Base-by-base conservation (phyloP, 2,113 vertebrate genomes). In the Catharus minimus region DNA sequence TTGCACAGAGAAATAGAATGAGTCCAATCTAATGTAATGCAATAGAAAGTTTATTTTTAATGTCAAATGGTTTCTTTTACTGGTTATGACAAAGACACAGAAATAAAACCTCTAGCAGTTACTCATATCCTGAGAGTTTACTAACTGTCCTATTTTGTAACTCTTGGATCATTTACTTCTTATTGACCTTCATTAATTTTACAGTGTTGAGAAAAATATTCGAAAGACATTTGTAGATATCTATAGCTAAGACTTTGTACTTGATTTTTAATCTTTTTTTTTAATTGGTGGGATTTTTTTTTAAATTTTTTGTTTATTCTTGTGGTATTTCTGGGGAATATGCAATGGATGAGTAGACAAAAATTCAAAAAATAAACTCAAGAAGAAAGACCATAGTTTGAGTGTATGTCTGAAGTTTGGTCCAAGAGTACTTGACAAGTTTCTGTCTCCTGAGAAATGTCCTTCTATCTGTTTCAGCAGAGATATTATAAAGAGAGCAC, bases 1-100 rank as follows among this genome's bases (percentile, higher is more conserved):
- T 85, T 89, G 23, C 32, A 44, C 22, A 55, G 50, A 78, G 72
- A 88, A 90, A 90, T 7, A 90, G 27, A 89, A 75, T 68, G 19
- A 66, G 21, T 86, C 13, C 23, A 77, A 21, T 80, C 16, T 77
- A 83, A 82, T 24, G 7, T 41, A 74, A 81, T 74, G 11, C 71
- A 81, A 80, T 39, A 64, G 39, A 73, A 80, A 64, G 30, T 82
- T 95, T 77, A 80, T 86, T 90, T 90, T 49, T 89, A 19, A 71
- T 86, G 56, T 61, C 33, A 86, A 81, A 86, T 68, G 28, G 12
- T 15, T 93, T 76, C 11, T 82, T 90, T 82, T 39, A 80, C 41
- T 39, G 8, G 11, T 72, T 73, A 46, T 67, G 68, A 77, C 36
- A 92, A 74, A 86, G 27, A 87, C 84, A 49, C 32, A 84, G 44